A percentile compares a stretch with the other conserved stretches of the same genome.
These are phyloP conservation scores for Trachelipus rathkii DNA, from an alignment of 1,140 invertebrate genomes.

Conservation along the genomic window DNA sequence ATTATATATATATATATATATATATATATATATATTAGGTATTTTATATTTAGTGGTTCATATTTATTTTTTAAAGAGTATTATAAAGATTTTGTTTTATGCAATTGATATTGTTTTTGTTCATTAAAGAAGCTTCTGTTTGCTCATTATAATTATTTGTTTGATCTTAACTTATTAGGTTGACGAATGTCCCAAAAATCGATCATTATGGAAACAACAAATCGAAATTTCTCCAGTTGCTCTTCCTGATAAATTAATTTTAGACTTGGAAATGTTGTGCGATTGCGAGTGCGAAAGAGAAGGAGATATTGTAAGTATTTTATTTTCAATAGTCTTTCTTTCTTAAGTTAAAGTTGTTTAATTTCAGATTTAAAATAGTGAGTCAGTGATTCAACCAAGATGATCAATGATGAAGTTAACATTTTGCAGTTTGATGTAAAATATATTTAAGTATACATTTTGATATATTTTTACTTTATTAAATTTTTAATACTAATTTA, in stretches of 20 bases:
- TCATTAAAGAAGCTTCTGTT: not conserved
- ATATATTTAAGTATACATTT: not conserved
- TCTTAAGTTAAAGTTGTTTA: not conserved
- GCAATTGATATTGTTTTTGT: not conserved
- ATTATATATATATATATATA: not conserved
- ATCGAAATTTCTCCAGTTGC: constrained; percentile 90
- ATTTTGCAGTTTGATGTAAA: not conserved
- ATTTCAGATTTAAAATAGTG: not conserved
- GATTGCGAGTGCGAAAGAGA: constrained; percentile 78
- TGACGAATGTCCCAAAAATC: constrained; percentile 64
- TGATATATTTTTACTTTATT: not conserved
- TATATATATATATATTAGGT: not conserved
- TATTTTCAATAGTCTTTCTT: not conserved
- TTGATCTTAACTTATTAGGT: constrained; percentile 47
- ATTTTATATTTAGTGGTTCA: not conserved
- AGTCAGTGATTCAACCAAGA: too few species aligned
- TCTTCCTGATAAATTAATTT: constrained; percentile 75
- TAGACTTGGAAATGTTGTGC: constrained; percentile 84
- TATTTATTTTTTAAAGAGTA: not conserved
- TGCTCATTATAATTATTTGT: not conserved
- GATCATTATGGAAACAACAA: constrained; percentile 69
- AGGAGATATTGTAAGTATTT: constrained; percentile 50
- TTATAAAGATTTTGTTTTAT: not conserved
- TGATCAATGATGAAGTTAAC: too few species aligned
- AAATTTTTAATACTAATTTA: not conserved